Percentiles rank a stretch among this genome's conserved stretches.
Evolutionary conservation across 2,888 invertebrate genomes (phyloP).

Genomic region (Lasioglossum morio): DNA sequence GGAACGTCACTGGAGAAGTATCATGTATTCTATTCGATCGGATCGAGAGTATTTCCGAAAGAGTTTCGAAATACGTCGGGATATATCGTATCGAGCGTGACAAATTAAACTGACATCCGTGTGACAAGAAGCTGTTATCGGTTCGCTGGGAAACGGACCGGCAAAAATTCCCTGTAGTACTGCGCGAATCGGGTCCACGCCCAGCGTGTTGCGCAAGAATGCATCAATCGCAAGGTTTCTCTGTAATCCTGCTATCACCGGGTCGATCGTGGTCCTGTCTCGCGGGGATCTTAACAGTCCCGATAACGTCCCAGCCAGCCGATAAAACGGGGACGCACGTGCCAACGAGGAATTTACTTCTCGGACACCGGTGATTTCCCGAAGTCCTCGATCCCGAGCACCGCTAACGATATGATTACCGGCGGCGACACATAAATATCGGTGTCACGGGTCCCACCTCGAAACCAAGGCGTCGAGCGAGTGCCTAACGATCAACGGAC

Average conservation of each 20-base stretch:
- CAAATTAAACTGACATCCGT: background rate
- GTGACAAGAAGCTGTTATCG: background rate
- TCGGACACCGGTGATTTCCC: conserved; percentile 15
- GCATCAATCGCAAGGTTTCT: background rate
- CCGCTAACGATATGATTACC: conserved; percentile 18
- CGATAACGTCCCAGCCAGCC: conserved; percentile 6
- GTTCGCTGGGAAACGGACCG: background rate
- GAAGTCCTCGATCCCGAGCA: background rate
- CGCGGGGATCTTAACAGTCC: conserved; percentile 13
- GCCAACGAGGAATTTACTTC: conserved; percentile 8
- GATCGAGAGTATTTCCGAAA: background rate
- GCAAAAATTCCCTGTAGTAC: background rate
- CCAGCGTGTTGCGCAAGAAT: background rate
- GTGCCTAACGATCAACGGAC: conserved; percentile 43
- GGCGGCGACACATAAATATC: conserved; percentile 21
- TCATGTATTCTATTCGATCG: background rate
- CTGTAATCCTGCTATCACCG: conserved; percentile 30
- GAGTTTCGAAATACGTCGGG: background rate
- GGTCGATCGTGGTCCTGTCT: conserved; percentile 10
- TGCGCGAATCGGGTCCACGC: background rate
- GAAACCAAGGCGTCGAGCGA: conserved; percentile 6
- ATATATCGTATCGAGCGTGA: background rate
- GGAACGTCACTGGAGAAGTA: background rate
- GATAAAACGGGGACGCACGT: conserved; percentile 31
- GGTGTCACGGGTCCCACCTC: conserved; percentile 8